These are phyloP conservation scores for Andrena cerasifolii DNA, from an alignment of 1,140 invertebrate species.

Conservation along the genomic window DNA sequence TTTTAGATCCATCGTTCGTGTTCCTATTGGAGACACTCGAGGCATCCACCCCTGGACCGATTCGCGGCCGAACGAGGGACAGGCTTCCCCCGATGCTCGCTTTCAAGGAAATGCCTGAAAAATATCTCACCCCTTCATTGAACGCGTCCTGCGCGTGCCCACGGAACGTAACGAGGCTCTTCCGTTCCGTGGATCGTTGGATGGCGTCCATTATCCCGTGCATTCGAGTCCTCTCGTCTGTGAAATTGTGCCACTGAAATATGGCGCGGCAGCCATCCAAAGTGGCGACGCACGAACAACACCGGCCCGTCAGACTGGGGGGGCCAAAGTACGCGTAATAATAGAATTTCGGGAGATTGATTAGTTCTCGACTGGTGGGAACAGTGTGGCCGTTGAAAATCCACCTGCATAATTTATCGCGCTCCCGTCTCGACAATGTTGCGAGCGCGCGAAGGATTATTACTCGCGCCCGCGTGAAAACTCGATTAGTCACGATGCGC, in stretches of 20 bases:
- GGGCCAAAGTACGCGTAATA: slow-evolving; percentile 6
- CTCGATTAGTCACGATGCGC: background rate
- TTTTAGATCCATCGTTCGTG: background rate
- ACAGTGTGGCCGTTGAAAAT: no score
- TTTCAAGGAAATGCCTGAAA: background rate
- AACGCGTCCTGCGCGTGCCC: background rate
- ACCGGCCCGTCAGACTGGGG: background rate
- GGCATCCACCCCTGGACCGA: no score
- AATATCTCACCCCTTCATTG: slow-evolving; percentile 4
- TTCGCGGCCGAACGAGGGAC: no score
- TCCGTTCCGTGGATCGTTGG: slow-evolving; percentile 20
- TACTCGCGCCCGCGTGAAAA: background rate
- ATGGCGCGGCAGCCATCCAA: slow-evolving; percentile 27
- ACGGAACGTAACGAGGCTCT: slow-evolving; percentile 5
- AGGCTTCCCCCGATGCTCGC: background rate
- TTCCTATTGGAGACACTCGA: no score
- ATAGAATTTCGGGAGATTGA: slow-evolving; percentile 21
- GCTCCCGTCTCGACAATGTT: background rate
- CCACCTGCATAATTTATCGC: no score
- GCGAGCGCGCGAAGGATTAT: background rate
- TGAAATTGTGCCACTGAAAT: slow-evolving; percentile 30
- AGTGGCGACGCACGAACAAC: slow-evolving; percentile 13
- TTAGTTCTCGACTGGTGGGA: slow-evolving; percentile 3
- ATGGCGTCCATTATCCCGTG: slow-evolving; percentile 15
- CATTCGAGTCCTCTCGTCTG: background rate